Base-by-base conservation (phyloP, 2,113 vertebrate genomes). In the Chionodraco myersi region DNA sequence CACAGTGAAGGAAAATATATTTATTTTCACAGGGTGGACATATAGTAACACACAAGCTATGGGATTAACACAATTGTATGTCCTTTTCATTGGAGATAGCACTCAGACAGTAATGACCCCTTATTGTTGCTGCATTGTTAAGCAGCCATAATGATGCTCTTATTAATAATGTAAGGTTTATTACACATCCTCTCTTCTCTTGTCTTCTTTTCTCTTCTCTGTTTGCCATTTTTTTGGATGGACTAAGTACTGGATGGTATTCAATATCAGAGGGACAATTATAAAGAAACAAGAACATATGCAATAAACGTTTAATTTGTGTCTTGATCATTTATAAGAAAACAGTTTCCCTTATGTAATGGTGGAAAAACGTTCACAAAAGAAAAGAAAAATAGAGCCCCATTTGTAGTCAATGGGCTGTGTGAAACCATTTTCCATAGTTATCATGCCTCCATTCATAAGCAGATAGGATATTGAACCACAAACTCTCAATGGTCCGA, bases 151-250 rank as follows among this genome's bases (percentile, higher is more conserved):
- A 90, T 87, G 79, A 91, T 86, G 71, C 73, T 72, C 70, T 91
- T 87, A 89, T 89, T 84, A 84, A 88, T 88, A 89, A 91, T 88
- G 53, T 56, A 85, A 44, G 56, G 57, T 71, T 82, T 86, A 81
- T 87, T 89, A 54, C 60, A 72, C 57, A 75, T 18, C 34, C 10
- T 51, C 26, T 36, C 44, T 63, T 53, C 18, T 34, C 51, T 54
- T 72, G 13, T 56, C 72, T 59, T 60, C 26, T 47, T 45, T 34
- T 58, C 11, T 61, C 57, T 12, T 23, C 36, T 21, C 62, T 65
- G 3, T 10, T 41, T 9, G 12, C n/a, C 21, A 45, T 48, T 45
- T 15, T 26, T 67, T 8, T 13, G 41, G 12, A 48, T 10, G 36
- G 5, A 21, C 13, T 14, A 23, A 58, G 4, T 61, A 12, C 47